A percentile compares a stretch with the other conserved stretches of the same genome.
These are phyloP conservation scores for Allygus modestus DNA, from an alignment of 2,888 invertebrate genomes.

Conservation along the genomic window DNA sequence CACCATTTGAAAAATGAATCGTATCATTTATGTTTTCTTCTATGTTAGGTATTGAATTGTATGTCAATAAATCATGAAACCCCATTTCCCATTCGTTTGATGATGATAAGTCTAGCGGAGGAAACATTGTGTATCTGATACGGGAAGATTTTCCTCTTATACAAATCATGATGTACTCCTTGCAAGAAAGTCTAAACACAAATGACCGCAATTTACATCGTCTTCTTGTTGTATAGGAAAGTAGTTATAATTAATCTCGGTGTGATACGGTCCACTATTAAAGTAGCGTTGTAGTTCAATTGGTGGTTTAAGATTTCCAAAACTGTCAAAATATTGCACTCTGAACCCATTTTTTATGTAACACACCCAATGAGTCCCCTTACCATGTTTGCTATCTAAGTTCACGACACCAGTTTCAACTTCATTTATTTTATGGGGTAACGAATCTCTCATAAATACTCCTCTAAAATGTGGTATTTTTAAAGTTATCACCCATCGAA, in stretches of 20 bases:
- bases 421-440: neutral
- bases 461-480: conserved; percentile 18
- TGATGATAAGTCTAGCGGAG: neutral
- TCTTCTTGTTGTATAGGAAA: conserved; percentile 20
- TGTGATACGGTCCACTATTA: neutral
- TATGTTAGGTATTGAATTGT: conserved; percentile 41
- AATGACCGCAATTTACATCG: conserved; percentile 14
- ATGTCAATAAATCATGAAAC: conserved; percentile 30
- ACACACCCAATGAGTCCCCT: conserved; percentile 5
- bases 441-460: conserved; percentile 17
- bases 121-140: conserved; percentile 21
- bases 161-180: conserved; percentile 20
- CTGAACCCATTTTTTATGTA: neutral
- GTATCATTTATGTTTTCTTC: conserved; percentile 27
- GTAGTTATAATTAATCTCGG: conserved; percentile 7
- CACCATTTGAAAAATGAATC: neutral
- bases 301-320: neutral
- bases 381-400: neutral
- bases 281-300: neutral
- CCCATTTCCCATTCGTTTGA: conserved; percentile 47
- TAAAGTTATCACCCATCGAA: too few relatives aligned
- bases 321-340: conserved; percentile 27
- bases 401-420: neutral
- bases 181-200: conserved; percentile 1
- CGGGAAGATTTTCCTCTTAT: neutral